These are phyloP conservation scores for Microtus richardsoni DNA, from an alignment of 2,113 vertebrate species.

Conservation along the genomic window DNA sequence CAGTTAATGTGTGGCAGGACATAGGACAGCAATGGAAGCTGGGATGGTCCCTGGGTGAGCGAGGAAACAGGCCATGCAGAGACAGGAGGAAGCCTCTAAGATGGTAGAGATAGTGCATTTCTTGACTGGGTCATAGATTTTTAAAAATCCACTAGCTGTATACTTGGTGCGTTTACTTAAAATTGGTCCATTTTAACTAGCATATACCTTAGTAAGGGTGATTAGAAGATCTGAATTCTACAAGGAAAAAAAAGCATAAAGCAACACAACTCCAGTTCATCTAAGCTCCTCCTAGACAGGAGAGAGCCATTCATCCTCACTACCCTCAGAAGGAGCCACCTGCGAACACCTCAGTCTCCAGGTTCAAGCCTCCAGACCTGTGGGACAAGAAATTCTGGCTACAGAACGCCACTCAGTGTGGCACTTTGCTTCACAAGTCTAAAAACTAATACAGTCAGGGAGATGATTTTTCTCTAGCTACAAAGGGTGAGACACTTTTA, in stretches of 20 bases:
- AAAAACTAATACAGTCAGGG: neutral
- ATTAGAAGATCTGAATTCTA: neutral
- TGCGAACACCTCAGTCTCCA: neutral
- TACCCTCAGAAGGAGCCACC: neutral
- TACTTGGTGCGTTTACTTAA: neutral
- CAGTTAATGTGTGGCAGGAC: neutral
- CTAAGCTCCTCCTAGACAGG: neutral
- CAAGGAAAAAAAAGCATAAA: neutral
- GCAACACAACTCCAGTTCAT: neutral
- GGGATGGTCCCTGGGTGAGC: neutral
- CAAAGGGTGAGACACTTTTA: neutral
- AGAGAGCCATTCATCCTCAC: neutral
- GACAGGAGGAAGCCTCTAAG: neutral
- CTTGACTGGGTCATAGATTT: neutral
- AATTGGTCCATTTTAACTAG: neutral
- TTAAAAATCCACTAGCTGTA: conserved; percentile 4
- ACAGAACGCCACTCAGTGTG: neutral
- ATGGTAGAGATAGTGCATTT: neutral
- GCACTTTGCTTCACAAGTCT: neutral
- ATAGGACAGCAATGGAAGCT: neutral
- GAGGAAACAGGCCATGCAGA: neutral
- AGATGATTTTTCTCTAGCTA: too few relatives aligned
- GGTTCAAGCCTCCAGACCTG: neutral
- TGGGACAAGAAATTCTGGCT: neutral
- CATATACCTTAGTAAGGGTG: neutral